These are phyloP conservation scores for Mobula hypostoma DNA, from an alignment of 2,113 vertebrate genomes.

Conservation along the genomic window DNA sequence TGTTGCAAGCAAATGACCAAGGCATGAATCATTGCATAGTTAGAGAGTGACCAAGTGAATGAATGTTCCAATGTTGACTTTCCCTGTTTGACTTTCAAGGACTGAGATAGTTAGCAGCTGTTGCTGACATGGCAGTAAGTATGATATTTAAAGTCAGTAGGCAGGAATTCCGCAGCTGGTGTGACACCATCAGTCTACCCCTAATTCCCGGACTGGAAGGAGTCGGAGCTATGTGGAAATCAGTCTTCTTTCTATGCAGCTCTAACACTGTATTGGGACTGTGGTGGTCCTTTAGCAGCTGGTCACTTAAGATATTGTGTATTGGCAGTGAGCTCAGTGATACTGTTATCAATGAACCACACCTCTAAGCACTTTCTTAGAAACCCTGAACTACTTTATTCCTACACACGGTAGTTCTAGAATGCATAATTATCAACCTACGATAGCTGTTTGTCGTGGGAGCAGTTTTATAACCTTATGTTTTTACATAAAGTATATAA, in stretches of 20 bases:
- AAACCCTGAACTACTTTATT: neutral
- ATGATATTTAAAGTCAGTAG: conserved; percentile 23
- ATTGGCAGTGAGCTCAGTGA: neutral
- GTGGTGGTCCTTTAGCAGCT: neutral
- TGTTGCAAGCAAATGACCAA: neutral
- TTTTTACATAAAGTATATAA: neutral
- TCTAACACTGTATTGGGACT: neutral
- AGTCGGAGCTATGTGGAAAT: neutral
- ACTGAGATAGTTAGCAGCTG: neutral
- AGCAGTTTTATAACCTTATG: neutral
- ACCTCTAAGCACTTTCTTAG: conserved; percentile 5
- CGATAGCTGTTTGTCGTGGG: neutral
- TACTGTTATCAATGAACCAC: conserved; percentile 28
- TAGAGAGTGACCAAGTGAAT: neutral
- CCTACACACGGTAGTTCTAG: neutral
- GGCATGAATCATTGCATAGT: conserved; percentile 8
- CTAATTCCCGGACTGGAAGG: neutral
- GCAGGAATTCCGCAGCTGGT: conserved; percentile 25
- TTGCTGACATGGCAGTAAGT: conserved; percentile 23
- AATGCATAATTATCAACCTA: neutral
- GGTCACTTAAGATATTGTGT: conserved; percentile 7
- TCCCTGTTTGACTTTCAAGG: neutral
- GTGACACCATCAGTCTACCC: neutral
- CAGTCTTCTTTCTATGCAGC: no score
- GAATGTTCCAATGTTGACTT: neutral